phyloP scores from a whole-genome alignment of 2,113 vertebrate genomes.

The Budorcas taxicolor region DNA sequence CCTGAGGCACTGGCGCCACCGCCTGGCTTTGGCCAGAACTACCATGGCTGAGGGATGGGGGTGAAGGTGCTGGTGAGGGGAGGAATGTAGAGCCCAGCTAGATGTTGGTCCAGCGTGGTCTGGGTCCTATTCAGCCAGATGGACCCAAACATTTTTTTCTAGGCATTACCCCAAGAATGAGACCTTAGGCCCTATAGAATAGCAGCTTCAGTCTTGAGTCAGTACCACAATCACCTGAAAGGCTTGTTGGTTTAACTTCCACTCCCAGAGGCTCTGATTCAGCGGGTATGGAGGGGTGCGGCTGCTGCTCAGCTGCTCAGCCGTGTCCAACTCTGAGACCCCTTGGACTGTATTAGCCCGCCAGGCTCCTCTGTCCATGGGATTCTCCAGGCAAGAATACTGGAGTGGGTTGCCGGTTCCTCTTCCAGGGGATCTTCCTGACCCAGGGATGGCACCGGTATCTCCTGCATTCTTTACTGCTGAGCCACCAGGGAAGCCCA shows the following conservation, averaged over 20 bases:
- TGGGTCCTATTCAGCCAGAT: background rate
- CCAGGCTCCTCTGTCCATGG: background rate
- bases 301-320: background rate
- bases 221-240: background rate
- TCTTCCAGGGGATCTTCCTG: background rate
- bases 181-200: background rate
- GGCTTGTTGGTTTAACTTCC: background rate
- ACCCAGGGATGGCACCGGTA: background rate
- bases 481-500: background rate
- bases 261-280: background rate
- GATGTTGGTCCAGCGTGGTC: background rate
- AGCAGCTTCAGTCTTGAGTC: background rate
- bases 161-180: background rate
- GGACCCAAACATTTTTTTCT: background rate
- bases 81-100: background rate
- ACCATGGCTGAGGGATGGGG: background rate
- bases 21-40: constrained; percentile 34
- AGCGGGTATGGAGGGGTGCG: background rate
- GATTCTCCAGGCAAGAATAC: background rate
- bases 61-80: background rate
- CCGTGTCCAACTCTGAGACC: background rate
- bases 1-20: constrained; percentile 50
- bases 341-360: background rate
- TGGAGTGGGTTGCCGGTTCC: background rate
- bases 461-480: background rate